Conservation (phyloP, 2,797 vertebrate species). For the Xiphophorus birchmanni region DNA sequence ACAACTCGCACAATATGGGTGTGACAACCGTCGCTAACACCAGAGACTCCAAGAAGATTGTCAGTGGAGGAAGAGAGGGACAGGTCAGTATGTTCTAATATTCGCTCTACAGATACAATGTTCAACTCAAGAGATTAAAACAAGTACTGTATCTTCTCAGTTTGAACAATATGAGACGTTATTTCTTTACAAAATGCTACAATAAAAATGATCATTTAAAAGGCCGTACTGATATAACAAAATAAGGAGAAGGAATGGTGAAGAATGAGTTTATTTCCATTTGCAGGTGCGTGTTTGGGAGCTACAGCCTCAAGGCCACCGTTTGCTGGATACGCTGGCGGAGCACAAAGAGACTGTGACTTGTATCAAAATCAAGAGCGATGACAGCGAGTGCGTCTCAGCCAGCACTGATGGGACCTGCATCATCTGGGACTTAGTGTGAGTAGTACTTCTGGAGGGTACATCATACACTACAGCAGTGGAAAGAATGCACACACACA, state of each 20-base stretch:
- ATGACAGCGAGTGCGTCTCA: conserved; percentile 86
- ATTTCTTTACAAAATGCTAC: neutral
- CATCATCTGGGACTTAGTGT: conserved; percentile 94
- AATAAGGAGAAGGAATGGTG: neutral
- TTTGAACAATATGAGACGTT: neutral
- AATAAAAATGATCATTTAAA: neutral
- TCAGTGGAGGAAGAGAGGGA: conserved; percentile 91
- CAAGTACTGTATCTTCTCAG: neutral
- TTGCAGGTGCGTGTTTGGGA: conserved; percentile 88
- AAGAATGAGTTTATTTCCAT: neutral
- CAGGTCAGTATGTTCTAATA: conserved; percentile 76
- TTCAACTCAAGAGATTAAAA: neutral
- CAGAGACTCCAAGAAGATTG: conserved; percentile 82
- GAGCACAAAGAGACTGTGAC: conserved; percentile 84
- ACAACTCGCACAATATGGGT: conserved; percentile 84
- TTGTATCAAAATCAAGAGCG: conserved; percentile 86
- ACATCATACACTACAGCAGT: neutral
- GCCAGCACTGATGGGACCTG: conserved; percentile 89
- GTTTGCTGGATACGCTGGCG: conserved; percentile 83
- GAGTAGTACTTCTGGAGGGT: conserved; percentile 57
- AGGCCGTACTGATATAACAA: neutral
- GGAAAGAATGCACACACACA: conserved; percentile 2
- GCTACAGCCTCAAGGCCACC: conserved; percentile 72
- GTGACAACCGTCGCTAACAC: conserved; percentile 86
- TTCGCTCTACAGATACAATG: neutral